Conservation (phyloP, 2,113 vertebrate genomes). For the Tichodroma muraria region DNA sequence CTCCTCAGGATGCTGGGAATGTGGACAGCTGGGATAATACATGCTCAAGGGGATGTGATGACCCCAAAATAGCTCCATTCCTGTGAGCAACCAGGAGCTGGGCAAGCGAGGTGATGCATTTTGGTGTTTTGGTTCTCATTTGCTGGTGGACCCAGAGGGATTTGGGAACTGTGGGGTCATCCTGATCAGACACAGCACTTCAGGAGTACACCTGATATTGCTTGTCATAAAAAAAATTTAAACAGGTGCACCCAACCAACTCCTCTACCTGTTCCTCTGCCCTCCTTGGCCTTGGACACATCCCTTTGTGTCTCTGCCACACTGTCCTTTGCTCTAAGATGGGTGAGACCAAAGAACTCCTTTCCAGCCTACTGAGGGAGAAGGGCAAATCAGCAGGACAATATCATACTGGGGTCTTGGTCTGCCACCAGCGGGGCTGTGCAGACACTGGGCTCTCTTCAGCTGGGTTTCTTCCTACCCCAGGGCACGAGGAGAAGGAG, state of each 20-base stretch:
- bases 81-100: background rate
- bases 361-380: background rate
- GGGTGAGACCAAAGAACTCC: background rate
- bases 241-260: background rate
- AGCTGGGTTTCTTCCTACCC: background rate
- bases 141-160: background rate
- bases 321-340: background rate
- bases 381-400: background rate
- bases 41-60: background rate
- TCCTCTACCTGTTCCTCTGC: background rate
- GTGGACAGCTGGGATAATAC: background rate
- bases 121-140: background rate
- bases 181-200: background rate
- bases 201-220: background rate
- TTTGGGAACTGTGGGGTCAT: background rate
- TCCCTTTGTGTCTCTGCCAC: background rate
- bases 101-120: accelerated
- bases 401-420: background rate
- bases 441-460: background rate
- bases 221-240: background rate
- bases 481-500: background rate
- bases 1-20: background rate
- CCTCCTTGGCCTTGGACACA: background rate
- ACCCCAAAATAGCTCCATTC: background rate
- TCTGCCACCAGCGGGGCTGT: background rate